Percentiles rank a stretch among this genome's conserved stretches.
phyloP scores from a whole-genome alignment of 2,797 vertebrate genomes.

The Delichon dasypus region DNA sequence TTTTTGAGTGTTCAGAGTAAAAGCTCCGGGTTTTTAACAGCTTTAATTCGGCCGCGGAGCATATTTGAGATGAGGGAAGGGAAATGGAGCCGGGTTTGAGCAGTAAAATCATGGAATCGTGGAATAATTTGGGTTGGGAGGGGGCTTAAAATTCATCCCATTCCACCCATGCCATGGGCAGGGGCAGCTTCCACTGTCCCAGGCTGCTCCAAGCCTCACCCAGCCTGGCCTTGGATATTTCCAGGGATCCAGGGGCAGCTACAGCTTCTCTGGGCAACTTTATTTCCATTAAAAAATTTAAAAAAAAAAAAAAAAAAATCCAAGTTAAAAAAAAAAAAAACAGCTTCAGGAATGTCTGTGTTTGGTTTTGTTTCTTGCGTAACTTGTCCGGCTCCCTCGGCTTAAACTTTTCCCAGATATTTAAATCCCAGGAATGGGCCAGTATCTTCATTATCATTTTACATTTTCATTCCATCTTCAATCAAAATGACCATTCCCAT shows the following conservation, averaged over 20 bases:
- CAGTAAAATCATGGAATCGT: neutral
- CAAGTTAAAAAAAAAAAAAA: neutral
- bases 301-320: neutral
- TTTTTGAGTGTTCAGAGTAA: neutral
- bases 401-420: no score
- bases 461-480: neutral
- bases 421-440: neutral
- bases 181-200: rapidly evolving
- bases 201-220: neutral
- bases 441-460: neutral
- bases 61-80: neutral
- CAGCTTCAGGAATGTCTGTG: neutral
- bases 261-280: neutral
- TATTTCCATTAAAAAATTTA: neutral
- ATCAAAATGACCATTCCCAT: neutral
- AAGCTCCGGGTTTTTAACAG: neutral
- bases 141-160: neutral
- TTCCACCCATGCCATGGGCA: no score
- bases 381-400: neutral
- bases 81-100: neutral
- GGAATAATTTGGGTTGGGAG: neutral
- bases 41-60: neutral
- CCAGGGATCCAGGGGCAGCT: neutral
- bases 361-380: neutral
- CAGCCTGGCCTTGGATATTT: neutral